A percentile compares a stretch with the other conserved stretches of the same genome.
Evolutionary conservation across 2,888 invertebrate genomes (phyloP).

Genomic region (Hemicrepidius hirtus): DNA sequence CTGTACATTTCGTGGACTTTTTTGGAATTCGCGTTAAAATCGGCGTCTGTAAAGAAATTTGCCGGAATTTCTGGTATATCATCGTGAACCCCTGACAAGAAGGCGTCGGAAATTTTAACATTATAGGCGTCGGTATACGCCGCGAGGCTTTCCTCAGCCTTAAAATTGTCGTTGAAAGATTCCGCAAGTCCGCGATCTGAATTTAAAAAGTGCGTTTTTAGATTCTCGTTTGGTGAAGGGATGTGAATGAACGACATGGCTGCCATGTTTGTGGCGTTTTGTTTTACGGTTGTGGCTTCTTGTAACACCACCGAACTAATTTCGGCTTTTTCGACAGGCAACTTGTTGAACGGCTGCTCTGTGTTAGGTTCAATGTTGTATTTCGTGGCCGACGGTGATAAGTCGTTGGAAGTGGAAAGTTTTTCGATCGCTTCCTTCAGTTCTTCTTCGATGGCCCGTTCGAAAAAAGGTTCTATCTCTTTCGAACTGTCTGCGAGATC

Average conservation of each 20-base stretch:
- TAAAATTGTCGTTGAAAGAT: constrained; percentile 46
- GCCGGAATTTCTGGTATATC: constrained; percentile 67
- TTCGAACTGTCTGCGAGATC: constrained; percentile 14
- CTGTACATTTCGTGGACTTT: constrained; percentile 51
- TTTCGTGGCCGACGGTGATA: constrained; percentile 65
- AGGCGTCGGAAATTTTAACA: constrained; percentile 75
- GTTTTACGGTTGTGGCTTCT: constrained; percentile 56
- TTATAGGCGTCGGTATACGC: constrained; percentile 60
- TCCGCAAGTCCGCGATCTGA: constrained; percentile 10
- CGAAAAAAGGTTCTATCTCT: constrained; percentile 40
- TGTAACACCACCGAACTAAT: constrained; percentile 48
- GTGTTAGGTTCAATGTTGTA: constrained; percentile 69
- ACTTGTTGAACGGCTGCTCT: constrained; percentile 66
- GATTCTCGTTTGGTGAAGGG: constrained; percentile 43
- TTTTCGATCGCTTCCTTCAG: constrained; percentile 69
- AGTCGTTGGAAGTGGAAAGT: constrained; percentile 64
- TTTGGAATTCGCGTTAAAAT: constrained; percentile 44
- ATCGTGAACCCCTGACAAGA: constrained; percentile 77
- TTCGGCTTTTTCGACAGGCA: constrained; percentile 53
- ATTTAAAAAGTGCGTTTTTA: constrained; percentile 47
- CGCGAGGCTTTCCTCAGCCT: constrained; percentile 34
- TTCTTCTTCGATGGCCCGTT: constrained; percentile 63
- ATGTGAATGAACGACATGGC: constrained; percentile 49
- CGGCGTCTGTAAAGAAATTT: constrained; percentile 51
- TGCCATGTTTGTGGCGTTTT: constrained; percentile 48